Evolutionary conservation across 37 sponge, comb jelly and placozoan species (phyloP).

Genomic region (Hormiphora californensis): DNA sequence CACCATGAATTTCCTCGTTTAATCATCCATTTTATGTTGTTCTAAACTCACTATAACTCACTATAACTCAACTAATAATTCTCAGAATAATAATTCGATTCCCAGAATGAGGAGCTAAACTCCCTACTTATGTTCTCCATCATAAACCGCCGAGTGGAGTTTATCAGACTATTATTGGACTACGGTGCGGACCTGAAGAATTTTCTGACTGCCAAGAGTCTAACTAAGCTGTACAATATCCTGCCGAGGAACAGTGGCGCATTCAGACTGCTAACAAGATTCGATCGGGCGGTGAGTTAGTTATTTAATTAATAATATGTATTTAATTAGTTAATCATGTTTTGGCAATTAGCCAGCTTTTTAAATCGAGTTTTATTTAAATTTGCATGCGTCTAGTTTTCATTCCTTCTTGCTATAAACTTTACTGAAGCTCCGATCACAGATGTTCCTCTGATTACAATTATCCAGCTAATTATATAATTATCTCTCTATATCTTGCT

Average conservation of each 20-base stretch:
- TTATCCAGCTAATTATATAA: too few species aligned
- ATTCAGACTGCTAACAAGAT: slow-evolving; percentile 34
- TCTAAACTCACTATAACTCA: background rate
- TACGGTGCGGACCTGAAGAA: slow-evolving; percentile 51
- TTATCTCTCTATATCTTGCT: too few species aligned
- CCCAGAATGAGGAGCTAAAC: slow-evolving; percentile 31
- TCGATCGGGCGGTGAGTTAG: slow-evolving; percentile 21
- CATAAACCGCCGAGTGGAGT: slow-evolving; percentile 40
- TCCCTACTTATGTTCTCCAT: slow-evolving; percentile 52
- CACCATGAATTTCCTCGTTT: too few species aligned
- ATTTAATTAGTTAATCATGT: too few species aligned
- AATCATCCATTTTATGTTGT: background rate
- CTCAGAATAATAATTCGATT: background rate
- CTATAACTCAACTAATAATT: background rate
- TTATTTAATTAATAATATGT: too few species aligned
- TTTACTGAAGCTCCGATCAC: too few species aligned
- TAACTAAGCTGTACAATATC: slow-evolving; percentile 50
- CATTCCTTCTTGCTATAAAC: too few species aligned
- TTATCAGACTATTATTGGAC: slow-evolving; percentile 25
- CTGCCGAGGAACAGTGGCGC: slow-evolving; percentile 39
- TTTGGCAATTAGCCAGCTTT: too few species aligned
- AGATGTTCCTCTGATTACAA: too few species aligned
- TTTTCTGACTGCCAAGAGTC: slow-evolving; percentile 32
- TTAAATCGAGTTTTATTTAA: too few species aligned
- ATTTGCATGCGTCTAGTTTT: too few species aligned